Evolutionary conservation across 1,140 invertebrate species (phyloP).

Genomic region (Procambarus virginalis): DNA sequence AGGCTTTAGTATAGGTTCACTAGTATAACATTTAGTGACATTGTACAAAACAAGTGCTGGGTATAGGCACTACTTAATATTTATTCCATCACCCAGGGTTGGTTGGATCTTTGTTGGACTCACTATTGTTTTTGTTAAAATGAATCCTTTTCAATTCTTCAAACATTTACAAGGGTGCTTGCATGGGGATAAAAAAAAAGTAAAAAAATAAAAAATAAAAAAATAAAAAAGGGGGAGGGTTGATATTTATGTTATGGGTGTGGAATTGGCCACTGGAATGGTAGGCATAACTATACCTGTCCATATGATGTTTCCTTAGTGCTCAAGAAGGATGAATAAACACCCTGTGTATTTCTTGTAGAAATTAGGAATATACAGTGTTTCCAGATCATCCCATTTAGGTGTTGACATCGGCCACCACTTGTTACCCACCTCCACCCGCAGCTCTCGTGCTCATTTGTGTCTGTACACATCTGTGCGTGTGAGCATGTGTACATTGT

Average conservation of each 20-base stretch:
- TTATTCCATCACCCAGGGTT: conserved; percentile 56
- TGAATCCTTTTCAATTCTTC: conserved; percentile 10
- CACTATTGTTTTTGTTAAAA: conserved; percentile 12
- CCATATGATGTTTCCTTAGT: conserved; percentile 57
- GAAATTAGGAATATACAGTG: conserved; percentile 53
- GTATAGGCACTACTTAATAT: conserved; percentile 38
- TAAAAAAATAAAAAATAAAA: conserved; percentile 1
- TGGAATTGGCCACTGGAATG: conserved; percentile 44
- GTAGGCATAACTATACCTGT: conserved; percentile 51
- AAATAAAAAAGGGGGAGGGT: not conserved
- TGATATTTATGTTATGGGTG: conserved; percentile 51
- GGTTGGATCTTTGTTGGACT: conserved; percentile 31
- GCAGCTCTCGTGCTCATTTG: conserved; percentile 33
- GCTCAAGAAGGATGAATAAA: conserved; percentile 56
- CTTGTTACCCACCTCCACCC: conserved; percentile 57
- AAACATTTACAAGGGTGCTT: conserved; percentile 49
- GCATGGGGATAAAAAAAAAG: conserved; percentile 26
- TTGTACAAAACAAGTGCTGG: conserved; percentile 38
- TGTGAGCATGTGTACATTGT: not conserved
- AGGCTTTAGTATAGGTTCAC: conserved; percentile 49
- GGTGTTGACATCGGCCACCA: conserved; percentile 54
- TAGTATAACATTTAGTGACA: conserved; percentile 59
- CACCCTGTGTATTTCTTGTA: conserved; percentile 52
- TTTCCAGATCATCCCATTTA: conserved; percentile 53
- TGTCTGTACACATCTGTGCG: conserved; percentile 9